Conservation (phyloP, 1,140 invertebrate species). For the Sarcophaga bullata region DNA sequence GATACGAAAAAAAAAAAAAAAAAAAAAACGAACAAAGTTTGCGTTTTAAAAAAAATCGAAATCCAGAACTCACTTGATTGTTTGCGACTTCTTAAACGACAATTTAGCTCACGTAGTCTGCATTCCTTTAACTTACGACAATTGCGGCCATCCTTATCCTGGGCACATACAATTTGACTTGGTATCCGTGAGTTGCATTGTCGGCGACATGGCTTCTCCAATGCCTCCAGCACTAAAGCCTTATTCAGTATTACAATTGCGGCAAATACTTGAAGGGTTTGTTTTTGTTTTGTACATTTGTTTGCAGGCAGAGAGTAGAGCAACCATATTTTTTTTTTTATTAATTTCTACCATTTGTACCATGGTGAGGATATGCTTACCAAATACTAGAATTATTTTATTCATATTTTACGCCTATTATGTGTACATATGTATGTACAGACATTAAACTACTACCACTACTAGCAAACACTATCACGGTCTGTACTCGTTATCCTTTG, state of each 20-base stretch:
- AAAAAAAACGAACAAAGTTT: not conserved
- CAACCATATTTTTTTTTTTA: not conserved
- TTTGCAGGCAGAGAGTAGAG: not conserved
- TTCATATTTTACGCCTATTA: not conserved
- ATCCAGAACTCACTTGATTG: conserved; percentile 8
- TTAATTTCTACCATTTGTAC: not conserved
- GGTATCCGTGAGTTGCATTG: not conserved
- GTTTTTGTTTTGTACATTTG: not conserved
- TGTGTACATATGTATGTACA: too few relatives aligned
- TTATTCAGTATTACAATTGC: not conserved
- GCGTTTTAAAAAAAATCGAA: not conserved
- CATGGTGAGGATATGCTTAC: not conserved
- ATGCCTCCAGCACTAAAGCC: not conserved
- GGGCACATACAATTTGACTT: conserved; percentile 11
- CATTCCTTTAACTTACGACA: conserved; percentile 29
- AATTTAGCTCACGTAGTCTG: conserved; percentile 17
- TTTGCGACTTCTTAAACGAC: conserved; percentile 6
- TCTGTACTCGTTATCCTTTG: not conserved
- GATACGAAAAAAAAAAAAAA: not conserved
- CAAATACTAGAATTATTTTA: conserved; percentile 3
- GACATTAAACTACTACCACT: too few relatives aligned
- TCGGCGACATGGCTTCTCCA: conserved; percentile 5
- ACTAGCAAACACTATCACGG: too few relatives aligned
- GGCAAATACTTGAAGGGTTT: not conserved
- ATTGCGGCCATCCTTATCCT: conserved; percentile 19